Percentiles rank a stretch among this genome's conserved stretches.
phyloP scores from a whole-genome alignment of 2,113 vertebrate species.

The Seriola rivoliana region DNA sequence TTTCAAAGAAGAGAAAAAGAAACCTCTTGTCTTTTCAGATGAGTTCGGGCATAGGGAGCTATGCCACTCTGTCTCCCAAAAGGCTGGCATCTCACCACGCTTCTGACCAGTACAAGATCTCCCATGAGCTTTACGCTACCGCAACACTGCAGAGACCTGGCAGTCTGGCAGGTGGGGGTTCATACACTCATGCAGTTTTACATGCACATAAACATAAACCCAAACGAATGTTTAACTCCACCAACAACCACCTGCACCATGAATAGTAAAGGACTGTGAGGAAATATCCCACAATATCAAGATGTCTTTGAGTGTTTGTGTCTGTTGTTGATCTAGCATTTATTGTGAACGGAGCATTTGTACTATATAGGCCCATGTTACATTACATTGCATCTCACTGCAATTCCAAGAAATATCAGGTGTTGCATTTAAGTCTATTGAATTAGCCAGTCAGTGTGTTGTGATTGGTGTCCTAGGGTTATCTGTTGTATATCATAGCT shows the following conservation, averaged over 20 bases:
- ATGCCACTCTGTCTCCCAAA: constrained; percentile 98
- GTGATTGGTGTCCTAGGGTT: not conserved
- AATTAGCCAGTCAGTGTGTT: constrained; percentile 11
- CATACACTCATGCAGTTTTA: constrained; percentile 9
- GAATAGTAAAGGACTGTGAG: too few species aligned
- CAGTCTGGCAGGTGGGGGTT: constrained; percentile 92
- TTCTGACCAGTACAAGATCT: constrained; percentile 96
- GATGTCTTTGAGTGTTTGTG: constrained; percentile 15
- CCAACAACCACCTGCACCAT: not conserved
- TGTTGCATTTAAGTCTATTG: constrained; percentile 17
- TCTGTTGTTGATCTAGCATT: not conserved
- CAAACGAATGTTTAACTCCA: not conserved
- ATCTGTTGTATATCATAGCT: not conserved
- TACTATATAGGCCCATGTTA: not conserved
- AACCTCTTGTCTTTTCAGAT: constrained; percentile 83
- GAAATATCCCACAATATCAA: not conserved
- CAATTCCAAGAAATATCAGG: constrained; percentile 40
- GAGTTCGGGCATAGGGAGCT: constrained; percentile 95
- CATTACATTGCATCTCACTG: not conserved
- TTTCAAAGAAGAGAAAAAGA: not conserved
- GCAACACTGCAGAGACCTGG: constrained; percentile 96
- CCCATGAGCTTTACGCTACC: constrained; percentile 95
- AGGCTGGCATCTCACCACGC: constrained; percentile 91
- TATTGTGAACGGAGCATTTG: not conserved
- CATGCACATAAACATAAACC: constrained; percentile 1